Percentiles rank a stretch among this genome's conserved stretches.
phyloP scores from a whole-genome alignment of 2,113 vertebrate species.

The Sebastes fasciatus region DNA sequence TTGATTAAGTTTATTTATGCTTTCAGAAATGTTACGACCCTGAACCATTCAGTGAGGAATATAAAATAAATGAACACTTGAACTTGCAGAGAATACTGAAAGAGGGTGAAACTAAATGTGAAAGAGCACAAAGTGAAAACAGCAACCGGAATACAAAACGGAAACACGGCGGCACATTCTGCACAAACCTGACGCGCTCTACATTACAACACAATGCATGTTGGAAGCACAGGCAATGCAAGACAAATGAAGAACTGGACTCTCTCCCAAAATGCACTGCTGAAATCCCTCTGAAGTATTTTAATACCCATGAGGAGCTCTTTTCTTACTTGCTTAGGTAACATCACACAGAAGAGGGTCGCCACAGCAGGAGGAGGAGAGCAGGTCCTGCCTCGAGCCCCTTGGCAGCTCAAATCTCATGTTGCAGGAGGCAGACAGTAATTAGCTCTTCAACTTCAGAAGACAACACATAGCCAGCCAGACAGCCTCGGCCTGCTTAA shows the following conservation, averaged over 20 bases:
- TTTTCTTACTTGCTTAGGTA: conserved; percentile 29
- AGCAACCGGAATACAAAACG: background rate
- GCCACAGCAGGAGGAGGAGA: conserved; percentile 33
- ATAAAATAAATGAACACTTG: background rate
- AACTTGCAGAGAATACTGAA: background rate
- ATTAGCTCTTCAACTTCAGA: conserved; percentile 76
- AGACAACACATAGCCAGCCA: conserved; percentile 59
- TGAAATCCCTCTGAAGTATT: conserved; percentile 30
- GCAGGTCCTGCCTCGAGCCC: conserved; percentile 58
- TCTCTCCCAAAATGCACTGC: background rate
- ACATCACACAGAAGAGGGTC: conserved; percentile 40
- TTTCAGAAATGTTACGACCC: background rate
- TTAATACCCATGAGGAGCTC: conserved; percentile 48
- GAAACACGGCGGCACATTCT: background rate
- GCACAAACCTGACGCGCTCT: conserved; percentile 15
- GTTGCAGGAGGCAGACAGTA: conserved; percentile 63
- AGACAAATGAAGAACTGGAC: conserved; percentile 52
- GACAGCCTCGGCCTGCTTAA: conserved; percentile 45
- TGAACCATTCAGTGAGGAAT: background rate
- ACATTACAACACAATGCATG: conserved; percentile 28
- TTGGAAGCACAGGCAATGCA: conserved; percentile 29
- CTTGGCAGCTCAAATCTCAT: conserved; percentile 63
- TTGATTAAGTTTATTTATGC: background rate
- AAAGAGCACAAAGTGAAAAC: background rate
- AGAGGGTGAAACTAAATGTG: background rate